Base-by-base conservation (phyloP, 2,797 vertebrate species). In the Sciurus vulgaris region DNA sequence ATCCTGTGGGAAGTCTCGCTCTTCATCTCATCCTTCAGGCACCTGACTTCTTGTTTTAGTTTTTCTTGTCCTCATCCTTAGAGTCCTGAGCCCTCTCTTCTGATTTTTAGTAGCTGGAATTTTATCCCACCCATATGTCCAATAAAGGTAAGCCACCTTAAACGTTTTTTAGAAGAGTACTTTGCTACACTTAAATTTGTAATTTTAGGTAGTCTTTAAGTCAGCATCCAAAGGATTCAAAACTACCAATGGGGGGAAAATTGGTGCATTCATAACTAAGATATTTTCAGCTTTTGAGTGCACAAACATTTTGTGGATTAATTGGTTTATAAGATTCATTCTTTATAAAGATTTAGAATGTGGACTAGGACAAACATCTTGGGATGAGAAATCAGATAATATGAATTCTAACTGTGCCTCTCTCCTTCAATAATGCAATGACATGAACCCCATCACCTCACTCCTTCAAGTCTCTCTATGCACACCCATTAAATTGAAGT, bases 141-240 rank as follows among this genome's bases (percentile, higher is more conserved):
- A 82, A 91, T 86, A 65, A 73, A 94, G 41, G 15, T 51, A 94
- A 72, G 2, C 54, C 38, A 76, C 41, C 18, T 86, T 86, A 63
- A 77, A 24, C 84, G 7, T 76, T 65, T 73, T 61, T 70, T 79
- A 67, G 65, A 77, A 91, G 15, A n/a, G 1, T 35, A 63, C 44
- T 96, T 89, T 91, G 38, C 26, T n/a, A 72, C 54, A 85, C 59
- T 95, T 65, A 69, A 86, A 51, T 82, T 56, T 89, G 5, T 56
- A 85, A 67, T 59, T 87, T 93, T 79, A 51, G 8, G 26, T 92
- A 26, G 8, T 54, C 28, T 83, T 65, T 74, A 72, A 72, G 28
- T 8, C 7, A 74, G 8, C 28, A 26, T 83, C 12, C 33, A 86
- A 15, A 78, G 85, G 28, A 47, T 47, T 67, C 63, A 24, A 22